Percentiles rank a stretch among this genome's conserved stretches.
phyloP scores from a whole-genome alignment of 2,888 invertebrate species.

The Xanthorhoe designata region DNA sequence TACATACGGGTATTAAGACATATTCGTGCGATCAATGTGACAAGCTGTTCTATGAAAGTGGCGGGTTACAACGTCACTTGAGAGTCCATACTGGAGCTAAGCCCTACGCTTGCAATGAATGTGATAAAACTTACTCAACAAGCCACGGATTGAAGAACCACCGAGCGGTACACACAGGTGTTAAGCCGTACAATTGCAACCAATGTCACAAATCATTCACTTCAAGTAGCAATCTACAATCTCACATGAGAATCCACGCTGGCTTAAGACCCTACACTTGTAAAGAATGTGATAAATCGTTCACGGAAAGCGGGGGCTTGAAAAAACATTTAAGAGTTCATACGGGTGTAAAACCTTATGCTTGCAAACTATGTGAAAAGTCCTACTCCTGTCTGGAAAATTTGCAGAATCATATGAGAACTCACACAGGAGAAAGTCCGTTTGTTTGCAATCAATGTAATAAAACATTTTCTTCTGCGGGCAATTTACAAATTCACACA shows the following conservation, averaged over 20 bases:
- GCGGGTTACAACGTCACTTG: constrained; percentile 14
- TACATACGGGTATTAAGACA: constrained; percentile 13
- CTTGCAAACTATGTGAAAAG: constrained; percentile 10
- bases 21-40: constrained; percentile 8
- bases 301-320: constrained; percentile 13
- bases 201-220: constrained; percentile 9
- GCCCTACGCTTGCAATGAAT: constrained; percentile 5
- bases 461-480: constrained; percentile 3
- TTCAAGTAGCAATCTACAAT: constrained; percentile 11
- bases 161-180: constrained; percentile 3
- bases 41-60: constrained; percentile 19
- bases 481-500: constrained; percentile 13
- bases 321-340: constrained; percentile 18
- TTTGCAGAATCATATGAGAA: constrained; percentile 14
- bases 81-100: constrained; percentile 13
- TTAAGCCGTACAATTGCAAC: constrained; percentile 12
- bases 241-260: constrained; percentile 18
- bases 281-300: constrained; percentile 17
- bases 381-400: constrained; percentile 13
- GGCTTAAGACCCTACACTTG: constrained; percentile 12
- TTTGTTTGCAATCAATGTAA: constrained; percentile 12
- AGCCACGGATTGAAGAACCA: constrained; percentile 19
- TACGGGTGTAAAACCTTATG: constrained; percentile 13
- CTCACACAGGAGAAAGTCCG: constrained; percentile 7
- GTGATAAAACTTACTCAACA: constrained; percentile 20